Conservation (phyloP, 2,888 invertebrate genomes). For the Corbicula japonica region DNA sequence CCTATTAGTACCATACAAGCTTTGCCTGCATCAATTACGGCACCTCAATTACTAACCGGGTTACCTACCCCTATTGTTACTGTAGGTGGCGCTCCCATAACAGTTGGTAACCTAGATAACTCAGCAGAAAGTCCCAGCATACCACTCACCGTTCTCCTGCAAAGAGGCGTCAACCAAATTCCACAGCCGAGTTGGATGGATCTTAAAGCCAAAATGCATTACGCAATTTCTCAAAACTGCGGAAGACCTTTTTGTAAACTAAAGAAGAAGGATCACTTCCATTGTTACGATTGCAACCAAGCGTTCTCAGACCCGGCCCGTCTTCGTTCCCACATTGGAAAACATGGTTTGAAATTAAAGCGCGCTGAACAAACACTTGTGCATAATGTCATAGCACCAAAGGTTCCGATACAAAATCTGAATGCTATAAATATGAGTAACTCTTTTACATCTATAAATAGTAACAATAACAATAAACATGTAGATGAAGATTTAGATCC, state of each 20-base stretch:
- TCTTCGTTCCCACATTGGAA: conserved; percentile 90
- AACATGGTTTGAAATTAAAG: conserved; percentile 88
- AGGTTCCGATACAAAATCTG: no score
- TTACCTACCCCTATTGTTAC: conserved; percentile 41
- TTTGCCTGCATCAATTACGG: conserved; percentile 53
- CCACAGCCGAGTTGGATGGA: conserved; percentile 77
- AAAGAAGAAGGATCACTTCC: conserved; percentile 92
- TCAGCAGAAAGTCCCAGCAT: conserved; percentile 29
- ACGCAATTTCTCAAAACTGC: conserved; percentile 87
- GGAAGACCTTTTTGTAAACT: conserved; percentile 93
- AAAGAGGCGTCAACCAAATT: conserved; percentile 67
- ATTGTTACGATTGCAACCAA: conserved; percentile 93
- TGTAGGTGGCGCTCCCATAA: conserved; percentile 39
- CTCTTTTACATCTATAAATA: no score
- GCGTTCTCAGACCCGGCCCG: conserved; percentile 92
- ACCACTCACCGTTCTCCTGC: conserved; percentile 76
- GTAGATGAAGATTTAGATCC: conserved; percentile 43
- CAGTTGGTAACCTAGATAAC: conserved; percentile 22
- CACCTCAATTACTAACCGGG: conserved; percentile 35
- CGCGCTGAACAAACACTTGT: conserved; percentile 53
- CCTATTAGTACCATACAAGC: conserved; percentile 58
- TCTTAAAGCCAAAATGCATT: conserved; percentile 82
- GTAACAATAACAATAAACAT: no score
- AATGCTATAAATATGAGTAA: no score
- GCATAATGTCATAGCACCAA: conserved; percentile 43